Conservation (phyloP, 2,113 vertebrate genomes). For the Semnornis frantzii region DNA sequence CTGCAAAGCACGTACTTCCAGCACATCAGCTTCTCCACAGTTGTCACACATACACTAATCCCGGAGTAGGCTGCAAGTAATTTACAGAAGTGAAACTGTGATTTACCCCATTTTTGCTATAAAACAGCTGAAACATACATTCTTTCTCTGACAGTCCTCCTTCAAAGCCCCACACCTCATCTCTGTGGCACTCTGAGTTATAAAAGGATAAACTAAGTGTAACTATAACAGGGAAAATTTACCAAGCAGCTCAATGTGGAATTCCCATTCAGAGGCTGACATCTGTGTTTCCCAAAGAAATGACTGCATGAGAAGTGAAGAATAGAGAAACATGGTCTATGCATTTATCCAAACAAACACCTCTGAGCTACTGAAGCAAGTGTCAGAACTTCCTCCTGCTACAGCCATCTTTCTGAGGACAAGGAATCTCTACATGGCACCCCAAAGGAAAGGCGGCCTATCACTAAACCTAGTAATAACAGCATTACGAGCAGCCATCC, state of each 20-base stretch:
- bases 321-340: not conserved
- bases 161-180: not conserved
- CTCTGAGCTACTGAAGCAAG: not conserved
- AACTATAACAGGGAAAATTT: not conserved
- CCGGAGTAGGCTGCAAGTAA: not conserved
- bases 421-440: not conserved
- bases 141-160: not conserved
- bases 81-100: not conserved
- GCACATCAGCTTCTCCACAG: slow-evolving; percentile 6
- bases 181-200: not conserved
- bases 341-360: not conserved
- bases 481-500: not conserved
- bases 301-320: not conserved
- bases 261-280: not conserved
- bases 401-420: not conserved
- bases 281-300: not conserved
- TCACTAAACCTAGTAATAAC: not conserved
- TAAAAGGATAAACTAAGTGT: not conserved
- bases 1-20: not conserved
- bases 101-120: not conserved
- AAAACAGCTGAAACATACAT: not conserved
- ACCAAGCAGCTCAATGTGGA: not conserved
- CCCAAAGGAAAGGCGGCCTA: not conserved
- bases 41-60: not conserved
- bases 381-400: not conserved